Percentiles rank a stretch among this genome's conserved stretches.
Conservation (phyloP, 2,797 vertebrate species). For the Manis pentadactyla region DNA sequence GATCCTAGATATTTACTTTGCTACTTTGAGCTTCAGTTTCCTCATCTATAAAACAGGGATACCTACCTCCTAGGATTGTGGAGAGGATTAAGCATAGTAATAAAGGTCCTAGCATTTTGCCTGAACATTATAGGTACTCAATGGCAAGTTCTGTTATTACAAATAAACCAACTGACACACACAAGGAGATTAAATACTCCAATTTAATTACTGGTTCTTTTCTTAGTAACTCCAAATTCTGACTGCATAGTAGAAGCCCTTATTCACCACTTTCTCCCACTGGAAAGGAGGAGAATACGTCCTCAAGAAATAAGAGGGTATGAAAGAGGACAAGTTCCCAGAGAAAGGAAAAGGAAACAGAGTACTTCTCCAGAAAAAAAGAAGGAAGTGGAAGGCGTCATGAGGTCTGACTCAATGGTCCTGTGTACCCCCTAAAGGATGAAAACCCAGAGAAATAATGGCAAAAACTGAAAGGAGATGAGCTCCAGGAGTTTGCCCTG, state of each 20-base stretch:
- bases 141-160: constrained; percentile 19
- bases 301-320: neutral
- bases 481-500: neutral
- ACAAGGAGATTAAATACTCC: neutral
- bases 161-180: neutral
- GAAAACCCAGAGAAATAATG: neutral
- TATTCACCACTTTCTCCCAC: neutral
- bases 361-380: neutral
- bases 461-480: neutral
- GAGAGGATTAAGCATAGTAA: neutral
- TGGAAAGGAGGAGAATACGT: neutral
- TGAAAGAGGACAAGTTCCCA: neutral
- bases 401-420: neutral
- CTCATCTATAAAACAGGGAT: constrained; percentile 13
- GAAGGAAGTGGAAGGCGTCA: neutral
- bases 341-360: neutral
- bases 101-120: neutral
- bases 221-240: constrained; percentile 50
- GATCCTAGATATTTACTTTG: neutral
- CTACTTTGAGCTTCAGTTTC: neutral
- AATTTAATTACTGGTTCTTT: constrained; percentile 51
- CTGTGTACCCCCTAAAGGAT: neutral
- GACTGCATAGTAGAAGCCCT: neutral
- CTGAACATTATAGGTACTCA: neutral
- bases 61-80: neutral